phyloP scores from a whole-genome alignment of 2,888 invertebrate species.

The Tenthredo mesomela region DNA sequence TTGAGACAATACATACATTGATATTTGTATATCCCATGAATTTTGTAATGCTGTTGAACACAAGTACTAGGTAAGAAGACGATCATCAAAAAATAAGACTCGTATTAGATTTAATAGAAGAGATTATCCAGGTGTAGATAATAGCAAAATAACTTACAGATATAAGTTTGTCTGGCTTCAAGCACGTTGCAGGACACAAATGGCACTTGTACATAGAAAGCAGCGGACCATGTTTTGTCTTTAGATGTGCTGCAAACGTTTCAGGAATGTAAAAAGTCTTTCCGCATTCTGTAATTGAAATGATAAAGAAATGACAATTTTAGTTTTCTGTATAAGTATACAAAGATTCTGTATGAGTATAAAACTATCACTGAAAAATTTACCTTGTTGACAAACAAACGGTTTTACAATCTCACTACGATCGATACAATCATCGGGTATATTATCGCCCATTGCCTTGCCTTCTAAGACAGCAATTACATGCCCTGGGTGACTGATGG shows the following conservation, averaged over 20 bases:
- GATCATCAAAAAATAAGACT: background rate
- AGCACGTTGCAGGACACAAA: conserved; percentile 76
- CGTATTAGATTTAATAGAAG: background rate
- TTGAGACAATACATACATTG: conserved; percentile 79
- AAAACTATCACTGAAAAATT: conserved; percentile 45
- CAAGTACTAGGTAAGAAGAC: conserved; percentile 16
- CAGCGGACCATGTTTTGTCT: conserved; percentile 64
- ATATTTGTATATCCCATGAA: conserved; percentile 76
- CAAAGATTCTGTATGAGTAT: background rate
- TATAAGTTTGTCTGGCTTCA: conserved; percentile 66
- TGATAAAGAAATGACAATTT: background rate
- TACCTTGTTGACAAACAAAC: conserved; percentile 72
- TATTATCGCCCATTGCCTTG: conserved; percentile 56
- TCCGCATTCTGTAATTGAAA: conserved; percentile 68
- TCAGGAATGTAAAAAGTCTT: conserved; percentile 73
- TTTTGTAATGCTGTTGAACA: conserved; percentile 74
- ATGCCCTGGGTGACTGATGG: conserved; percentile 60
- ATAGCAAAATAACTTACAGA: conserved; percentile 59
- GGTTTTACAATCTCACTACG: conserved; percentile 68
- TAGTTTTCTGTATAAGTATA: background rate
- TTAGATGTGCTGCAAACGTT: conserved; percentile 72
- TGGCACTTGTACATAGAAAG: conserved; percentile 76
- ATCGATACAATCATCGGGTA: conserved; percentile 65
- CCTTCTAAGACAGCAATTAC: conserved; percentile 59
- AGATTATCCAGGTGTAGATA: background rate